Base-by-base conservation (phyloP, 2,888 invertebrate species). In the Drosophila atripex region DNA sequence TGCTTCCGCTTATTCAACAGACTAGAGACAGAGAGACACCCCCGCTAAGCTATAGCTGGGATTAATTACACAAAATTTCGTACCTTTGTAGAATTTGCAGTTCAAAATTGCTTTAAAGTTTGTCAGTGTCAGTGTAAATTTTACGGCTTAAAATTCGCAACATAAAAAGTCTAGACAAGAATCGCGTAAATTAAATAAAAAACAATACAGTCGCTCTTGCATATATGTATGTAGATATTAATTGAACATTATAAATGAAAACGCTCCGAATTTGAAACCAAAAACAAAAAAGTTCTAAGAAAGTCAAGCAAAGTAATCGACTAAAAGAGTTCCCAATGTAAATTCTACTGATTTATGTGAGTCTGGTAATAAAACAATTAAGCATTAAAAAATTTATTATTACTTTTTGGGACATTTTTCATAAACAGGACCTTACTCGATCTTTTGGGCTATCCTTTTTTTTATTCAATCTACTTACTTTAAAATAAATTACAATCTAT, bases 81-180 rank as follows among this genome's bases (percentile, higher is more conserved):
- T 91, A 91, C 91, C 91, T 91, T 90, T 90, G 75, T 79, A 86
- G 88, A 89, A 90, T 88, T 89, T 87, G 90, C 90, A 90, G 90
- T 90, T 91, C 89, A 89, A 90, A 90, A 90, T 90, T 91, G 88
- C 88, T 78, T 83, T 75, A 66, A 56, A 65, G 71, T 75, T 75
- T 59, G 70, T 75, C 78, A 57, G 60, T 59, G 70, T 75, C 78
- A 57, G 60, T 74, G 73, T 78, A 85, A 66, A 72, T 65, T 71
- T 59, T 63, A 71, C 64, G 59, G 70, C 78, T 80, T 78, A 54
- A 63, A 78, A 71, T 47, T 38, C 68, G 46, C 71, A 28, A 72
- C 16, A 18, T 18, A 45, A 73, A 58, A 64, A 56, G 41, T 49
- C 38, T 55, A 71, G 71, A 49, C 41, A 65, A 47, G 57, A 64